These are phyloP conservation scores for Platichthys stellatus DNA, from an alignment of 2,113 vertebrate species.

Conservation along the genomic window DNA sequence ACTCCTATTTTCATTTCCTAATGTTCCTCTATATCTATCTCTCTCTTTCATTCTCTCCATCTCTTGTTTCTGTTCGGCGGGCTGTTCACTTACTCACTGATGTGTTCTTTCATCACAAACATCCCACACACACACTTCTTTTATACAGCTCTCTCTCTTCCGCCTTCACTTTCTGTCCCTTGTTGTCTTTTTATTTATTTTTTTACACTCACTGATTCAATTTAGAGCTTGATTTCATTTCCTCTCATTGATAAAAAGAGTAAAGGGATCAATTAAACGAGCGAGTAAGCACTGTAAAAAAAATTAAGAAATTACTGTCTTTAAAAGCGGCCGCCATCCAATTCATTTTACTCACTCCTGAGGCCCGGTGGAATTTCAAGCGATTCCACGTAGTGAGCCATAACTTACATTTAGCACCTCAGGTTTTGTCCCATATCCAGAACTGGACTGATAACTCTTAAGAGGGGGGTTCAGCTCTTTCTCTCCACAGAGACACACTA, in stretches of 20 bases:
- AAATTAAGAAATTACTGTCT: conserved; percentile 21
- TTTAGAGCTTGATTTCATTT: conserved; percentile 32
- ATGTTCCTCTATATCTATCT: conserved; percentile 39
- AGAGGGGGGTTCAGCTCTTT: conserved; percentile 38
- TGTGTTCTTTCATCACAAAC: conserved; percentile 49
- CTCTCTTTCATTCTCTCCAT: conserved; percentile 37
- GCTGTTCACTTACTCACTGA: conserved; percentile 8
- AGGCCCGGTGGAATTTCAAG: conserved; percentile 48
- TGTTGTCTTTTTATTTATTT: neutral
- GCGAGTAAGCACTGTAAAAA: neutral
- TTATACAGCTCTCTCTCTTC: conserved; percentile 3
- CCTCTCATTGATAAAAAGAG: conserved; percentile 14
- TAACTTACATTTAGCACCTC: conserved; percentile 68
- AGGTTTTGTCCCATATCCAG: conserved; percentile 55
- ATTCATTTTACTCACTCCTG: conserved; percentile 50
- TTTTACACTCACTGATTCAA: conserved; percentile 8
- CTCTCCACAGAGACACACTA: conserved; percentile 53
- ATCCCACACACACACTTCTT: conserved; percentile 25
- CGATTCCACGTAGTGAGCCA: conserved; percentile 25
- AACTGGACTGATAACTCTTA: conserved; percentile 60
- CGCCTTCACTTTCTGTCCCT: conserved; percentile 7
- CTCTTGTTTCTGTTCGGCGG: conserved; percentile 48
- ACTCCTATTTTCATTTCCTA: conserved; percentile 55
- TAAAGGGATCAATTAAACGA: conserved; percentile 23
- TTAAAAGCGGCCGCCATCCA: conserved; percentile 32